Base-by-base conservation (phyloP, 2,797 vertebrate species). In the Anguilla pacifica region DNA sequence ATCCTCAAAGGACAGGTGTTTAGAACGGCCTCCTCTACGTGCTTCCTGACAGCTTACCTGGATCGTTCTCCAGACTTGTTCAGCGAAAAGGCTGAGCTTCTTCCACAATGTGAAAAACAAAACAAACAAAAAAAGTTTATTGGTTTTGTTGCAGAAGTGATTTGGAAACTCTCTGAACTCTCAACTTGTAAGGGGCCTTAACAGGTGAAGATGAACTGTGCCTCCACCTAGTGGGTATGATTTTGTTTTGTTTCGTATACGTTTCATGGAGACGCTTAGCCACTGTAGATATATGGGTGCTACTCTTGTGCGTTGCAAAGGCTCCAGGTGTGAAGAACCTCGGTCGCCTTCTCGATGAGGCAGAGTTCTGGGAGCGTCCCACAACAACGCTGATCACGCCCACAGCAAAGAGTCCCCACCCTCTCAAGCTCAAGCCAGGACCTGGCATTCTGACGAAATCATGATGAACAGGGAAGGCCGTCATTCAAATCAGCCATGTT, bases 201-300 rank as follows among this genome's bases (percentile, higher is more conserved):
- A 77, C 31, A 39, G 35, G 31, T 77, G 72, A 43, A 77, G 35
- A 39, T 43, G 72, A 77, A 77, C 72, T 77, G 72, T 77, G 72
- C 72, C 72, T 77, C 72, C 72, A 77, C 72, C 72, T 77, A 77
- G 72, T 77, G 72, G 72, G 72, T 39, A 22, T 19, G 72, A 13
- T 77, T 77, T 77, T 39, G 72, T 77, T 43, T 15, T 19, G 72
- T 77, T 77, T 39, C 72, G 6, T 39, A 43, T 77, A 43, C 6
- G 49, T 82, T 77, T 85, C 31, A 39, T 53, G 31, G 70, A 49
- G 53, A 77, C 86, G 43, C 35, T 25, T 43, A 15, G 35, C 7
- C 15, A 61, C 35, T 85, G 84, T 85, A 67, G 51, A 67, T 19
- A 67, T 19, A 70, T 5, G 59, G 84, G 59, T 85, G 84, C 39